phyloP scores from a whole-genome alignment of 2,888 invertebrate genomes.

The Kryphioiulus occultus region DNA sequence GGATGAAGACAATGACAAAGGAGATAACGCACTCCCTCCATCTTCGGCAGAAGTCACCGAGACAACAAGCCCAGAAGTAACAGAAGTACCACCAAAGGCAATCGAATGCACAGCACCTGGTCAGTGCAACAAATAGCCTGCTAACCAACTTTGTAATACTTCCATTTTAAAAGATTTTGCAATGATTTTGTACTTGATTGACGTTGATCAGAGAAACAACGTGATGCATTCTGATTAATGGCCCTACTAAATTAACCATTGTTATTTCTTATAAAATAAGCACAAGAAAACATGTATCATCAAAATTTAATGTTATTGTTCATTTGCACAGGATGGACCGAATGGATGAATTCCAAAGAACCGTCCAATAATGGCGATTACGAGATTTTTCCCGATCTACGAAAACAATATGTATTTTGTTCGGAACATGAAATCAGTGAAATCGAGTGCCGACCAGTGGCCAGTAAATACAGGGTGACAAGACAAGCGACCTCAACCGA shows the following conservation, averaged over 20 bases:
- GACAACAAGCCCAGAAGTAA: neutral
- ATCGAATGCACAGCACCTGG: constrained; percentile 48
- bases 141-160: neutral
- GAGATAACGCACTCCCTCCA: too few relatives aligned
- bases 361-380: constrained; percentile 56
- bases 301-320: too few relatives aligned
- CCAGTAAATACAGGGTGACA: neutral
- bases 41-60: neutral
- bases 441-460: constrained; percentile 55
- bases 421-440: constrained; percentile 55
- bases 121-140: neutral
- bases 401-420: constrained; percentile 56
- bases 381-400: constrained; percentile 54
- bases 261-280: too few relatives aligned
- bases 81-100: neutral
- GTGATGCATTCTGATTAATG: too few relatives aligned
- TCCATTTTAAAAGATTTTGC: too few relatives aligned
- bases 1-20: too few relatives aligned
- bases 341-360: constrained; percentile 59
- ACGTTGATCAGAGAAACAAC: too few relatives aligned
- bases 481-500: neutral
- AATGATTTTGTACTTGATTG: too few relatives aligned
- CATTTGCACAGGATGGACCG: constrained; percentile 59
- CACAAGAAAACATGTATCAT: too few relatives aligned
- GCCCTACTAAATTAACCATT: too few relatives aligned